Evolutionary conservation across 2,113 vertebrate species (phyloP).

Genomic region (Procavia capensis): DNA sequence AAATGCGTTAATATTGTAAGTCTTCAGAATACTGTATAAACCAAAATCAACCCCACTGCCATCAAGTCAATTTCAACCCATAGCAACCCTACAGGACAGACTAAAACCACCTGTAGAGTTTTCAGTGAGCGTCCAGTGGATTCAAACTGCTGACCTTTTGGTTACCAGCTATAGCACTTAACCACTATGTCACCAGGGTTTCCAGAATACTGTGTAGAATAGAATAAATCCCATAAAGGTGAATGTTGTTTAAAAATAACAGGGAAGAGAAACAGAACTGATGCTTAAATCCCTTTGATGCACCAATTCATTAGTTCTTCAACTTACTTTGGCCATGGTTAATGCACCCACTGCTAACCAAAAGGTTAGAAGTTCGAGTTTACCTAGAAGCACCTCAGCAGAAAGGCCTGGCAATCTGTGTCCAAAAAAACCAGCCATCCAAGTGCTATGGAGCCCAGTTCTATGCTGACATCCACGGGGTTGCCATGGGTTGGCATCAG

Average conservation of each 20-base stretch:
- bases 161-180: too few relatives aligned
- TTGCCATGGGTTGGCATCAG: neutral
- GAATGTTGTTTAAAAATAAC: neutral
- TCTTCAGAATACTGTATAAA: neutral
- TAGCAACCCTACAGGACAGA: too few relatives aligned
- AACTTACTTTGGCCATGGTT: neutral
- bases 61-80: too few relatives aligned
- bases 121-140: too few relatives aligned
- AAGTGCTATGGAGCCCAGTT: neutral
- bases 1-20: neutral
- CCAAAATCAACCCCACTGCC: rapidly evolving
- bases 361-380: neutral
- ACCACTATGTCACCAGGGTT: too few relatives aligned
- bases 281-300: too few relatives aligned
- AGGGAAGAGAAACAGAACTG: neutral
- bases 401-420: neutral
- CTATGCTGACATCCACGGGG: neutral
- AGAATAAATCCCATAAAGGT: neutral
- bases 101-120: too few relatives aligned
- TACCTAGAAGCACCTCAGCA: neutral
- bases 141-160: too few relatives aligned
- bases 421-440: neutral
- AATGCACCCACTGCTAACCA: neutral
- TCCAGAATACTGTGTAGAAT: neutral
- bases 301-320: neutral